These are phyloP conservation scores for Holcopasites calliopsidis DNA, from an alignment of 1,140 invertebrate genomes.

Conservation along the genomic window DNA sequence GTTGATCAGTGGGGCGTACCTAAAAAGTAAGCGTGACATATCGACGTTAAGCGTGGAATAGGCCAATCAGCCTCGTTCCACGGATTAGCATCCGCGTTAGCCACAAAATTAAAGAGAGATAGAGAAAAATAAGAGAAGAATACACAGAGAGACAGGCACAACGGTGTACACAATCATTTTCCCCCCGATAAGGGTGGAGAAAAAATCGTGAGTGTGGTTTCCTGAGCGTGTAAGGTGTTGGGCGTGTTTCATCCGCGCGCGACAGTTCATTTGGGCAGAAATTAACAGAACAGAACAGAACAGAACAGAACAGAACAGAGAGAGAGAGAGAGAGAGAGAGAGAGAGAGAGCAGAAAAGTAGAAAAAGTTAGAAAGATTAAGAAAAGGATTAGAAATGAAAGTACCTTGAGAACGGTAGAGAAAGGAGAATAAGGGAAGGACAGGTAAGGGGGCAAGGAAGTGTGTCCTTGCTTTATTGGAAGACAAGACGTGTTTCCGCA, in stretches of 20 bases:
- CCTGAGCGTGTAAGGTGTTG: conserved; percentile 43
- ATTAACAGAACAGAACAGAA: conserved; percentile 53
- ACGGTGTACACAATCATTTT: conserved; percentile 41
- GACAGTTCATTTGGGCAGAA: conserved; percentile 57
- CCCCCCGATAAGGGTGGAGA: conserved; percentile 21
- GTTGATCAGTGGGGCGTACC: conserved; percentile 35
- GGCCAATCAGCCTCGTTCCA: conserved; percentile 48
- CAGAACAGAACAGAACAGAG: conserved; percentile 33
- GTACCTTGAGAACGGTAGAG: too few species aligned
- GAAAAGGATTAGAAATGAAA: too few species aligned
- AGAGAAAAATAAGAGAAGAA: conserved; percentile 16
- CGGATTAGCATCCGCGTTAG: conserved; percentile 63
- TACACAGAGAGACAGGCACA: conserved; percentile 35
- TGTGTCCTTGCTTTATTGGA: too few species aligned
- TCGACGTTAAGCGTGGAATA: conserved; percentile 55
- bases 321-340: not conserved
- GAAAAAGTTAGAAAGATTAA: not conserved
- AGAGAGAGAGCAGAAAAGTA: not conserved
- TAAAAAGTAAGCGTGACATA: conserved; percentile 54
- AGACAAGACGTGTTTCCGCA: too few species aligned
- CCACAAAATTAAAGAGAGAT: conserved; percentile 50
- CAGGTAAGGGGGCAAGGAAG: too few species aligned
- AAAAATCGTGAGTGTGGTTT: conserved; percentile 36
- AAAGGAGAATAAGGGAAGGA: too few species aligned
- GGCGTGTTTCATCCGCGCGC: conserved; percentile 34